A percentile compares a stretch with the other conserved stretches of the same genome.
Evolutionary conservation across 1,140 invertebrate species (phyloP).

Genomic region (Triops cancriformis): DNA sequence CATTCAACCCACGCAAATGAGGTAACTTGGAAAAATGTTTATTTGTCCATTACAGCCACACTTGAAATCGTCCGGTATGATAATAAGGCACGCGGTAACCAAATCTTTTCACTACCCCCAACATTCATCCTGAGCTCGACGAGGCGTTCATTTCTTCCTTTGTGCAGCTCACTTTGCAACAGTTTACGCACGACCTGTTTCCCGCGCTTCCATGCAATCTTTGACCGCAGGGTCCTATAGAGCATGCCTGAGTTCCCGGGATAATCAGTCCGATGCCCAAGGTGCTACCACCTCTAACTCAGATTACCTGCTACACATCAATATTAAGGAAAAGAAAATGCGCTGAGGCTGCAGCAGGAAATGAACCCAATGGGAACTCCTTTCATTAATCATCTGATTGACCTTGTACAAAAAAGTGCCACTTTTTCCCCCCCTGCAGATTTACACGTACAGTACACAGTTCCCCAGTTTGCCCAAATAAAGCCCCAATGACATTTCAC

Average conservation of each 20-base stretch:
- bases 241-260: not conserved
- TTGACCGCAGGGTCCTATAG: not conserved
- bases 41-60: not conserved
- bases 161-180: not conserved
- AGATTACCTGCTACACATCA: not conserved
- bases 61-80: not conserved
- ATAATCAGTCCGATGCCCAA: not conserved
- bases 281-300: not conserved
- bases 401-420: constrained; percentile 7
- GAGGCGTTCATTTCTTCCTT: not conserved
- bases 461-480: not conserved
- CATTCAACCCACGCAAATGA: not conserved
- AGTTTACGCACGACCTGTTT: constrained; percentile 6
- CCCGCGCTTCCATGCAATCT: constrained; percentile 1
- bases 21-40: not conserved
- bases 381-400: not conserved
- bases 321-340: not conserved
- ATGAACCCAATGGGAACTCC: constrained; percentile 3
- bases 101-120: not conserved
- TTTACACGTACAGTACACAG: not conserved
- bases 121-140: not conserved
- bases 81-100: constrained; percentile 4
- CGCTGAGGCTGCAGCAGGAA: not conserved
- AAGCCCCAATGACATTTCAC: not conserved
- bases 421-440: not conserved